Conservation (phyloP, 2,797 vertebrate species). For the Poeciliopsis gracilis region DNA sequence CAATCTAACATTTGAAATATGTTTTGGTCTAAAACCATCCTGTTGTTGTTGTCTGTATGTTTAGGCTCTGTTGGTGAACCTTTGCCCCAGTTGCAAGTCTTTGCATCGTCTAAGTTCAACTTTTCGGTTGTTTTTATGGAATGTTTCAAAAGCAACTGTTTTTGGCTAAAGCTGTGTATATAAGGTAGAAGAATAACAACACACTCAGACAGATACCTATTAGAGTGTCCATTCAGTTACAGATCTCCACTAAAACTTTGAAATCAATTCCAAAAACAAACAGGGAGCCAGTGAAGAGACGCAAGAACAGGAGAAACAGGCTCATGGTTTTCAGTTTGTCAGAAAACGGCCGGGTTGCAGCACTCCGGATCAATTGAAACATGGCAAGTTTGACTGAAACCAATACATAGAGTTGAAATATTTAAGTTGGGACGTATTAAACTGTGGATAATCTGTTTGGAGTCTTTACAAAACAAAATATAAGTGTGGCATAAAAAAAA, state of each 20-base stretch:
- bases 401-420: too few relatives aligned
- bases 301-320: background rate
- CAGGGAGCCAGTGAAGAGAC: background rate
- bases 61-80: background rate
- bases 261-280: background rate
- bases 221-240: background rate
- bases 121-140: background rate
- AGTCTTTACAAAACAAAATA: too few relatives aligned
- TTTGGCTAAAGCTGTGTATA: too few relatives aligned
- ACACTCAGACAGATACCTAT: background rate
- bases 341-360: background rate
- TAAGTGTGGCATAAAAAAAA: too few relatives aligned
- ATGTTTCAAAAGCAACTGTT: background rate
- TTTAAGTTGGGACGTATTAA: too few relatives aligned
- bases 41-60: background rate
- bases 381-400: background rate
- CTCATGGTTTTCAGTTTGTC: background rate
- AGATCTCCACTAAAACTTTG: background rate
- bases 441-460: too few relatives aligned
- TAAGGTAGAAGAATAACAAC: too few relatives aligned
- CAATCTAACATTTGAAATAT: background rate
- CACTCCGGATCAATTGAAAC: background rate
- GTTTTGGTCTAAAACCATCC: background rate
- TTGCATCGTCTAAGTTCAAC: background rate
- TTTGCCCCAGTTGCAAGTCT: background rate